A percentile compares a stretch with the other conserved stretches of the same genome.
Evolutionary conservation across 2,888 invertebrate genomes (phyloP).

Genomic region (Plusia festucae): DNA sequence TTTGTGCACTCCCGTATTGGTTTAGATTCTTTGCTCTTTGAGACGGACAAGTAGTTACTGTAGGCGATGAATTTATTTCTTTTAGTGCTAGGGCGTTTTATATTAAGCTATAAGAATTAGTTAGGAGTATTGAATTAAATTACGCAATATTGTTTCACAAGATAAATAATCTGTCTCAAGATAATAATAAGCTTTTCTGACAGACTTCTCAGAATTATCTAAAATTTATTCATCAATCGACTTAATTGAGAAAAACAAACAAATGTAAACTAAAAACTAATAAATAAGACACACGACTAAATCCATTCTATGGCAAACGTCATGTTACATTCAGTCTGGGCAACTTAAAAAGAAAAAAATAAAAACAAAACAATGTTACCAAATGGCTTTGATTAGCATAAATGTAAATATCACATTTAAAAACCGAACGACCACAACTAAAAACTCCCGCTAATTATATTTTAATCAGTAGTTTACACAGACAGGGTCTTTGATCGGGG

Average conservation of each 20-base stretch:
- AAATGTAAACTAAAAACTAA: conserved; percentile 38
- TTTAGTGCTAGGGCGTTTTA: conserved; percentile 24
- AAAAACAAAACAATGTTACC: conserved; percentile 2
- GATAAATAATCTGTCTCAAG: too few relatives aligned
- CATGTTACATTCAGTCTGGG: conserved; percentile 9
- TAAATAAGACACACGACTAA: conserved; percentile 18
- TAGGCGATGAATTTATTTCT: conserved; percentile 46
- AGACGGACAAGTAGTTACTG: conserved; percentile 45
- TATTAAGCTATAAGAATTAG: not conserved
- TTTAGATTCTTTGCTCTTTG: conserved; percentile 69
- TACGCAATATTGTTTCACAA: too few relatives aligned
- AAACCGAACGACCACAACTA: conserved; percentile 49
- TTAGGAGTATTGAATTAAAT: not conserved
- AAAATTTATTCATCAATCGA: too few relatives aligned
- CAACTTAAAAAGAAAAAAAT: not conserved
- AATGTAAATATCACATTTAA: conserved; percentile 36
- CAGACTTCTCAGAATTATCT: too few relatives aligned
- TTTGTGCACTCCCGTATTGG: conserved; percentile 79
- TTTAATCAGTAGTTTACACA: conserved; percentile 65
- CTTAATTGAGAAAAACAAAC: not conserved
- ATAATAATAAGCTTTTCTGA: too few relatives aligned
- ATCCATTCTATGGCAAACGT: conserved; percentile 15
- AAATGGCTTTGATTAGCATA: conserved; percentile 33
- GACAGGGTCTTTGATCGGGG: conserved; percentile 79
- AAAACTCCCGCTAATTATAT: conserved; percentile 62